Evolutionary conservation across 2,888 invertebrate species (phyloP).

Genomic region (Lochmaea crataegi): DNA sequence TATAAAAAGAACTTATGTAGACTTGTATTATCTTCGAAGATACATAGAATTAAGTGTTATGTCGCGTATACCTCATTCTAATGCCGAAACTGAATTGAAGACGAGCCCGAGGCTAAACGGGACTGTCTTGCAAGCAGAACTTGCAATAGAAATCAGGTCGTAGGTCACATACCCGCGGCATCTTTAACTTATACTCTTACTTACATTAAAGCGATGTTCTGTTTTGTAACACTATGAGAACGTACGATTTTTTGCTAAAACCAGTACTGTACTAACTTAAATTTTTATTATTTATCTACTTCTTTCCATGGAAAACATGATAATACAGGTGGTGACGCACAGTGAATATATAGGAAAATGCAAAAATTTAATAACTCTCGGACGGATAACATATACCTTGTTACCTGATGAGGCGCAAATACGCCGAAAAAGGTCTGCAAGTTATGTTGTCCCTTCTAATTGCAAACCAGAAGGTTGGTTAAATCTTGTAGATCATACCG

Average conservation of each 20-base stretch:
- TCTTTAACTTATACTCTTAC: conserved; percentile 49
- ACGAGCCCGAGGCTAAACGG: conserved; percentile 56
- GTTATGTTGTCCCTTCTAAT: no score
- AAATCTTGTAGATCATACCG: no score
- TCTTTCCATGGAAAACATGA: neutral
- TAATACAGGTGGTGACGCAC: no score
- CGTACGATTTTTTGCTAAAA: conserved; percentile 25
- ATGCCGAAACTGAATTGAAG: conserved; percentile 51
- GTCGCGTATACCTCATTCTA: conserved; percentile 38
- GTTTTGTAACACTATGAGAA: conserved; percentile 53
- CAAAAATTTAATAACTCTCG: no score
- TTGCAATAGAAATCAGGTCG: conserved; percentile 63
- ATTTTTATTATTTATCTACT: neutral
- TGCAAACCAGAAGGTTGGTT: no score
- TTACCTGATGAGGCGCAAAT: no score
- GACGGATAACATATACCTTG: no score
- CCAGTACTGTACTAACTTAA: conserved; percentile 3
- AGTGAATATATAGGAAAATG: no score
- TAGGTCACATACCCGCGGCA: conserved; percentile 62
- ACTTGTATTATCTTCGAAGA: neutral
- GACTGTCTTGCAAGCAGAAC: conserved; percentile 55
- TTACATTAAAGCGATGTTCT: conserved; percentile 20
- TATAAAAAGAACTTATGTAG: no score
- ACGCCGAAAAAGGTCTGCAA: no score
- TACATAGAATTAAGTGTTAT: conserved; percentile 41